Evolutionary conservation across 2,797 vertebrate species (phyloP), one percentile per base, ranked within the genome.

Genomic region (Craterocephalus amniculus): DNA sequence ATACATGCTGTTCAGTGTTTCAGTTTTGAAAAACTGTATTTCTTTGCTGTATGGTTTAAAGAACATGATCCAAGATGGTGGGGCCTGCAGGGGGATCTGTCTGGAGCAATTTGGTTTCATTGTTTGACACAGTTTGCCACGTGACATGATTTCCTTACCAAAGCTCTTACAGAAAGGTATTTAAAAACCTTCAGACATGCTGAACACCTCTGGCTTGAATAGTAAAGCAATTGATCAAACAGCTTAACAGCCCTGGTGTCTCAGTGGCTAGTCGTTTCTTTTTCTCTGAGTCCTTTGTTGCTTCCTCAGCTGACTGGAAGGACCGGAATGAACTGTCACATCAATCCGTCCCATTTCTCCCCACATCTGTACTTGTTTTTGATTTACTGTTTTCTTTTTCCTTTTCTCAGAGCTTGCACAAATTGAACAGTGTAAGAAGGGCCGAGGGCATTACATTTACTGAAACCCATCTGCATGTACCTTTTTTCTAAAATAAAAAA

Each of bases 231-330:
- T 77, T 0, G 55, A 35, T 67, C 54, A 14, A 24, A 13, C 40
- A 58, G 38, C 22, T 54, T n/a, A 27, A 71, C 5, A 2, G 49
- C 79, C 74, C 67, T 70, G 34, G 61, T 76, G 65, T 78, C 66
- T 80, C 45, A 72, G 73, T 86, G 88, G 91, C 80, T 83, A 86
- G 78, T 88, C 72, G 85, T 87, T 83, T 87, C 76, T 10, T 84
- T 76, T 79, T 78, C 75, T 70, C 55, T 86, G 80, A 89, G 76
- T 91, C 86, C 86, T 87, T 63, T 78, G 81, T 65, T 67, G 72
- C 66, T 88, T 88, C 74, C 80, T 78, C 29, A 22, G 68, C 31
- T 85, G 80, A 84, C 78, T 74, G 59, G 81, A 74, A 79, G 45
- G 63, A 35, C 26, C 58, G 55, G 60, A 81, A 35, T 58, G 63